Evolutionary conservation across 2,113 vertebrate genomes (phyloP), one percentile per base, ranked within the genome.

Genomic region (Perca schrenkii): DNA sequence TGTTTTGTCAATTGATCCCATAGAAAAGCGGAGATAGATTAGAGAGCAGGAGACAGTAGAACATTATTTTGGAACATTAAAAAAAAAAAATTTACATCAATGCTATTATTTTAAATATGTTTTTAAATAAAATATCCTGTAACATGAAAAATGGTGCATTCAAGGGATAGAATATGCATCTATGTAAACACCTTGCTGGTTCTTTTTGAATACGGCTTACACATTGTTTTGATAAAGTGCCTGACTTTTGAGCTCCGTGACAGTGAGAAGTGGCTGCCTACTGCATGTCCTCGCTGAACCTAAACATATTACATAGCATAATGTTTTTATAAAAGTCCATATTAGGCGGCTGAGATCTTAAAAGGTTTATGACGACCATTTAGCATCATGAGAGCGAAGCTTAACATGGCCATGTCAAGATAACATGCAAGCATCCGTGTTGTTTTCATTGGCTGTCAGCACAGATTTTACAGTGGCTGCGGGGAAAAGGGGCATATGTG

Each of bases 391-490:
- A 91, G 93, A 94, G 93, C 77, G 83, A 66, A 90, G 95, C 95
- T 95, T 95, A 95, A 92, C 94, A 93, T 92, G 95, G 94, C 91
- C 94, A 89, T 94, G 94, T 95, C 94, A 95, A 95, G 95, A 95
- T 95, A 96, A 95, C 95, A 95, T 94, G 94, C 93, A 93, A 94
- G 94, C 93, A 92, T 94, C 93, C 88, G 82, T 93, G 94, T 93
- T 94, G 95, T 95, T 95, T 95, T 95, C 95, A 95, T 87, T 94
- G 94, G 93, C 93, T 96, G 95, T 96, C 94, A 95, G 93, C 91
- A 95, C 85, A 92, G 94, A 96, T 96, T 96, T 95, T 94, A 95
- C 94, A 95, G 73, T 92, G 91, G 93, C 91, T 88, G 86, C 77
- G 70, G 79, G 91, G 87, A 93, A 87, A 89, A 80, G 82, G 89